A percentile compares a stretch with the other conserved stretches of the same genome.
Evolutionary conservation across 2,888 invertebrate species (phyloP).

Genomic region (Agrochola litura): DNA sequence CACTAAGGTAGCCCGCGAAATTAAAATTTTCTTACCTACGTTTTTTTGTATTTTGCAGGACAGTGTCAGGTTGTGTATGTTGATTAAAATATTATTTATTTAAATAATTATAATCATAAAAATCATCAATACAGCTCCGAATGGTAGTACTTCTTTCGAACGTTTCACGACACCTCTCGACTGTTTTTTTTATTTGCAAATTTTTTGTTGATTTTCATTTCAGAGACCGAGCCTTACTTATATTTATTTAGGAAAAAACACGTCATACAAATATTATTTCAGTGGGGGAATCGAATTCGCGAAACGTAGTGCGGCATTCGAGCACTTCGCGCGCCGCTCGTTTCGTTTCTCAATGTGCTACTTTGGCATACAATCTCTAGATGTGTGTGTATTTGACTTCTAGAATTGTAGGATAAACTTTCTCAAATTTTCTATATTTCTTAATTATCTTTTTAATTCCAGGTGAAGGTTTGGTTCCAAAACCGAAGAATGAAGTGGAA

Average conservation of each 20-base stretch:
- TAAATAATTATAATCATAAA: too few relatives aligned
- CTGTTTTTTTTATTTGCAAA: too few relatives aligned
- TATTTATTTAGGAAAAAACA: background rate
- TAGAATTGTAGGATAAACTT: background rate
- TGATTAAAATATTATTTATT: too few relatives aligned
- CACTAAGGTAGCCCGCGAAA: too few relatives aligned
- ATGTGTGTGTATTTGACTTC: background rate
- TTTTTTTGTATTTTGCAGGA: too few relatives aligned
- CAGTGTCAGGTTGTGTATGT: too few relatives aligned
- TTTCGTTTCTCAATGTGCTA: background rate
- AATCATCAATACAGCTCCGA: too few relatives aligned
- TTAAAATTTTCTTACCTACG: too few relatives aligned
- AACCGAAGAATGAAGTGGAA: slow-evolving; percentile 98
- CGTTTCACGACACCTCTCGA: too few relatives aligned
- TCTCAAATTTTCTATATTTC: background rate
- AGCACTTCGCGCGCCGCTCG: background rate
- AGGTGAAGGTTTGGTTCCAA: slow-evolving; percentile 98
- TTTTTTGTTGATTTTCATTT: too few relatives aligned
- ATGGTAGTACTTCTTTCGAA: too few relatives aligned
- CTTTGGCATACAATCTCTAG: background rate
- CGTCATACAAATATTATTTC: background rate
- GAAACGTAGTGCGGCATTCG: background rate
- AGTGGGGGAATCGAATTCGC: background rate
- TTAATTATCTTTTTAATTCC: slow-evolving; percentile 19
- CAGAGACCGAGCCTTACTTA: too few relatives aligned